A percentile compares a stretch with the other conserved stretches of the same genome.
Evolutionary conservation across 2,113 vertebrate genomes (phyloP).

Genomic region (Zosterops japonicus): DNA sequence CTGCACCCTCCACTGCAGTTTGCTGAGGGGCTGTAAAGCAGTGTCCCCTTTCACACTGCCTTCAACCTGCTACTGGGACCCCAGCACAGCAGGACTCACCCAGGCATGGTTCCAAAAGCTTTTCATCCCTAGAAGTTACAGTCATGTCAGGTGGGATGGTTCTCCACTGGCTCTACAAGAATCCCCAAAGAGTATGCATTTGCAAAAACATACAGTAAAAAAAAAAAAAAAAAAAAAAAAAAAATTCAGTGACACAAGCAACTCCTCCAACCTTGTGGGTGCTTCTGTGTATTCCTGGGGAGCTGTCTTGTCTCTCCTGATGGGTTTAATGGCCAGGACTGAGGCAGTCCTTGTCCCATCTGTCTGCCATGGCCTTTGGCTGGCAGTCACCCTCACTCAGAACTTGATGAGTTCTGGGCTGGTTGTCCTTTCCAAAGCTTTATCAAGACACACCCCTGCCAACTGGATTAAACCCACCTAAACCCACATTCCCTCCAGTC

Average conservation of each 20-base stretch:
- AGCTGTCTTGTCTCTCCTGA: accelerated
- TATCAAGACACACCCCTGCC: background rate
- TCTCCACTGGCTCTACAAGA: background rate
- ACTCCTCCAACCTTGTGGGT: accelerated
- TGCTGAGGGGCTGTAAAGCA: background rate
- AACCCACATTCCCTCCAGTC: background rate
- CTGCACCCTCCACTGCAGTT: background rate
- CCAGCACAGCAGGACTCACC: background rate
- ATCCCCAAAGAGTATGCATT: background rate
- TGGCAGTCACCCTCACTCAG: background rate
- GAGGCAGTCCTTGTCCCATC: background rate
- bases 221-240: background rate
- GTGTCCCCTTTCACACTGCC: background rate
- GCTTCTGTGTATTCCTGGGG: accelerated
- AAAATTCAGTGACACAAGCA: background rate
- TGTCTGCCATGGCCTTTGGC: background rate
- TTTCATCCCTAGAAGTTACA: background rate
- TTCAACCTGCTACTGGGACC: background rate
- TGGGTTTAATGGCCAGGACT: background rate
- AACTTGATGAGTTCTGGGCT: accelerated
- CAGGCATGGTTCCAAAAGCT: background rate
- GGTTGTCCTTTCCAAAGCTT: background rate
- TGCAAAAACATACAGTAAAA: background rate
- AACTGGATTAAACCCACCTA: background rate
- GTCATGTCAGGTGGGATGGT: background rate